Conservation (phyloP, 2,888 invertebrate species). For the Halictus quadricinctus region DNA sequence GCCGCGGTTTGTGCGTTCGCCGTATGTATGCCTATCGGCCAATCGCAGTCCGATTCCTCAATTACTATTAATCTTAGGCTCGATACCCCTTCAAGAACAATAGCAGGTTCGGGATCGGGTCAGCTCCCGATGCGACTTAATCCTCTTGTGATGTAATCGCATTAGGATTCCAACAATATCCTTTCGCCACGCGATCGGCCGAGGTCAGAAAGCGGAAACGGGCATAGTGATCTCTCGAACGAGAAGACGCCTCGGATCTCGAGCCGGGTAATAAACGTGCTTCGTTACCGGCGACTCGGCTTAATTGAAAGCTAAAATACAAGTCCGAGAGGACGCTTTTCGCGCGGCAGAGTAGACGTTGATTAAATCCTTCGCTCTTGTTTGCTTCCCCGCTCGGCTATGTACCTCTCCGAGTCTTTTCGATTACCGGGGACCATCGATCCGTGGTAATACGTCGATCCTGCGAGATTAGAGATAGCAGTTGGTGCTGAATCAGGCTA, state of each 20-base stretch:
- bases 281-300: slow-evolving; percentile 28
- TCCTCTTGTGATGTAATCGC: slow-evolving; percentile 62
- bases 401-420: not conserved
- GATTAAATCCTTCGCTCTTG: slow-evolving; percentile 10
- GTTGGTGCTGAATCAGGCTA: not conserved
- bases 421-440: not conserved
- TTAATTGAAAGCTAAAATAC: slow-evolving; percentile 48
- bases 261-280: slow-evolving; percentile 31
- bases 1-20: not conserved
- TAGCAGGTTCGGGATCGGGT: slow-evolving; percentile 6
- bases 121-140: slow-evolving; percentile 49
- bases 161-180: slow-evolving; percentile 58
- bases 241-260: slow-evolving; percentile 18
- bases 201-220: slow-evolving; percentile 22
- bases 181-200: slow-evolving; percentile 31
- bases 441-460: not conserved
- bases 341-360: not conserved
- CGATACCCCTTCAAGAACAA: slow-evolving; percentile 35
- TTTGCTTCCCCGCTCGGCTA: not conserved
- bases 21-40: not conserved
- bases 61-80: slow-evolving; percentile 48
- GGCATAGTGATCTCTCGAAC: not conserved
- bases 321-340: slow-evolving; percentile 8
- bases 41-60: slow-evolving; percentile 31
- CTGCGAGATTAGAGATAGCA: not conserved